Percentiles rank a stretch among this genome's conserved stretches.
Conservation (phyloP, 2,113 vertebrate genomes). For the Stegostoma tigrinum region DNA sequence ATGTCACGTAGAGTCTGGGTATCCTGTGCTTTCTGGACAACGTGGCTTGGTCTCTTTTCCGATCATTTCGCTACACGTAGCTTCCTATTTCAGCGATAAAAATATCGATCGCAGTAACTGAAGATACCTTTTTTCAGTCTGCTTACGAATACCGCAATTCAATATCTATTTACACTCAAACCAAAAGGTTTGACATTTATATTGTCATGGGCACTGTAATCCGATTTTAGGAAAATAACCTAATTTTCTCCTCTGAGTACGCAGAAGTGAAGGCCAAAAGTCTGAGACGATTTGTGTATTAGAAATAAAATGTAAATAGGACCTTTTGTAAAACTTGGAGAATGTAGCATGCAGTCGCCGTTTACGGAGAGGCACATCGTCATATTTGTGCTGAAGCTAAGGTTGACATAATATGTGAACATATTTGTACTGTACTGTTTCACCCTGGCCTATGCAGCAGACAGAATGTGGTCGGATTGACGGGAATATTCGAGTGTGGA, state of each 20-base stretch:
- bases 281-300: neutral
- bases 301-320: neutral
- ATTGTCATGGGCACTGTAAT: neutral
- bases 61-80: neutral
- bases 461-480: neutral
- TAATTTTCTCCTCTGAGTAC: neutral
- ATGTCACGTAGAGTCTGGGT: slow-evolving; percentile 74
- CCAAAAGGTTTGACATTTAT: neutral
- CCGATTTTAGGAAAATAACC: neutral
- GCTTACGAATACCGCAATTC: neutral
- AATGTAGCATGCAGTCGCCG: too few species aligned
- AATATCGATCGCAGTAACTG: neutral
- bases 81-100: neutral
- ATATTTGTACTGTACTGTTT: neutral
- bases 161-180: neutral
- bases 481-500: neutral
- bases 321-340: neutral
- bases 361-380: neutral
- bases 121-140: neutral
- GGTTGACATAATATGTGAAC: neutral
- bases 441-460: neutral
- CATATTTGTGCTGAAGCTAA: neutral
- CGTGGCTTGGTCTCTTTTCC: slow-evolving; percentile 48
- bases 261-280: neutral
- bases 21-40: slow-evolving; percentile 61